Evolutionary conservation across 2,888 invertebrate species (phyloP), one percentile per base, ranked within the genome.

Genomic region (Plemyria rubiginata): DNA sequence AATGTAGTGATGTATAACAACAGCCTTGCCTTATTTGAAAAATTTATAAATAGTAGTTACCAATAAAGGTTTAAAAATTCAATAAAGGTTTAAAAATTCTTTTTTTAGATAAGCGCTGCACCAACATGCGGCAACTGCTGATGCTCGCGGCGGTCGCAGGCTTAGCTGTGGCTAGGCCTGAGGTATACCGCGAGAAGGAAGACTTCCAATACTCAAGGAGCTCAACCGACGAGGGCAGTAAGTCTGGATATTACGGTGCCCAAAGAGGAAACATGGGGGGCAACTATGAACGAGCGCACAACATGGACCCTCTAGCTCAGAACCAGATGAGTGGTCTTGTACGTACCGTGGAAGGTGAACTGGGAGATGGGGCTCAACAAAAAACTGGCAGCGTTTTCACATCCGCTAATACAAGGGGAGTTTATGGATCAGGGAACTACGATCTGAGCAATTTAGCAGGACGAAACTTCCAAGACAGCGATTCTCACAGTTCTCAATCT

Each of bases 251-350:
- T 69, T 93, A 93, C 65, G 92, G 87, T 13, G 88, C 93, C 9
- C 93, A 93, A 66, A 81, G 92, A 71, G 93, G 93, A n/a, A 93
- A 93, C 65, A 88, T 92, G 91, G 93, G 93, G 13, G 93, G 93
- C 2, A 93, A 93, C 70, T 93, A 83, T 70, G 93, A 93, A 79
- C 81, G 80, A 36, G 87, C 93, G 5, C 93, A 93, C 67, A 93
- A 93, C 67, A 93, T 93, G 93, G 93, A 93, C 68, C 63, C 71
- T 0, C 70, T 90, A 46, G 93, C 93, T 12, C 92, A 93, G 67
- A 79, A 88, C 60, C 93, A 93, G 76, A 88, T 93, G 90, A 86
- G 92, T 55, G 87, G 87, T 9, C 78, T 90, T 2, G 86, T 90
- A 8, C 80, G 75, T 50, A 88, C 88, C 73, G 88, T 91, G 7